phyloP scores from a whole-genome alignment of 2,113 vertebrate genomes.

The Pontoporia blainvillei region DNA sequence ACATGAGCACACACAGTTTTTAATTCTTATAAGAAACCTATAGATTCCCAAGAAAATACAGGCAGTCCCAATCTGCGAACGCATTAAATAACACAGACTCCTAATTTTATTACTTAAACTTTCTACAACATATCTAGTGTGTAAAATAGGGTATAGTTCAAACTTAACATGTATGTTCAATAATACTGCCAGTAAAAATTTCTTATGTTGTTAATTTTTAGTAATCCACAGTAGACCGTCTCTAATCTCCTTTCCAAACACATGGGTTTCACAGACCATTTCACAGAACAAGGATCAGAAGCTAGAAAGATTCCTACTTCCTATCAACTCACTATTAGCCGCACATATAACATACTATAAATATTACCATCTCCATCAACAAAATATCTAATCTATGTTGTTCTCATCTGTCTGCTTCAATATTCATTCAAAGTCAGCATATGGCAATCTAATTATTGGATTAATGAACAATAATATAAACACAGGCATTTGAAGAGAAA shows the following conservation, averaged over 20 bases:
- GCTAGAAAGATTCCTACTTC: not conserved
- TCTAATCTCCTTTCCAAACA: not conserved
- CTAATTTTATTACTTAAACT: not conserved
- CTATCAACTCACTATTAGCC: not conserved
- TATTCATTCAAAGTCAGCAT: slow-evolving; percentile 13
- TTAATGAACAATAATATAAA: slow-evolving; percentile 28
- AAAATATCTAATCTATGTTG: not conserved
- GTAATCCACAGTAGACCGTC: not conserved
- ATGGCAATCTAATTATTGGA: not conserved
- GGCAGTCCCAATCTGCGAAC: not conserved
- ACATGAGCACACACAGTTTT: not conserved
- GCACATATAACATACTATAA: not conserved
- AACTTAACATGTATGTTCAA: not conserved
- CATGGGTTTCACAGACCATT: not conserved
- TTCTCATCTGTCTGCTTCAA: not conserved
- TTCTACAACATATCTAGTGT: not conserved
- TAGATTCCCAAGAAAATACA: not conserved
- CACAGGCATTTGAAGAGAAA: not conserved
- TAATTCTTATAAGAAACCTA: not conserved
- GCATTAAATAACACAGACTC: not conserved
- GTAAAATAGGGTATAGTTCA: not conserved
- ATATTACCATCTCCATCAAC: not conserved
- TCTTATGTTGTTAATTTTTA: slow-evolving; percentile 9
- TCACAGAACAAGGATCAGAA: not conserved
- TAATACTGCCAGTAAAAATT: not conserved